Conservation (phyloP, 2,113 vertebrate genomes). For the Xyliphius kryptos region DNA sequence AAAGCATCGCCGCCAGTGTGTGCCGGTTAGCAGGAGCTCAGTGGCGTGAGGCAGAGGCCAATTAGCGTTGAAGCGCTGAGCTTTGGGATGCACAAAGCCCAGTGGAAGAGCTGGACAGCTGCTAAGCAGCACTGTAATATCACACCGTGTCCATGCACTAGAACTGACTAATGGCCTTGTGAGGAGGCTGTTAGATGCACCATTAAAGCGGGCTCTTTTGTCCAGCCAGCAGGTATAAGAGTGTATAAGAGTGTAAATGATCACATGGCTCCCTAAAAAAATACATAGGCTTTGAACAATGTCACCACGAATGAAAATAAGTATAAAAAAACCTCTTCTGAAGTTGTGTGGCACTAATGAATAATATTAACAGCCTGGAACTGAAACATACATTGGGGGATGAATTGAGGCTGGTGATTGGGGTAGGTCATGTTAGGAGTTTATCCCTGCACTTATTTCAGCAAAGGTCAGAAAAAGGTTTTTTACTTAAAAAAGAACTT, state of each 20-base stretch:
- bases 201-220: slow-evolving; percentile 46
- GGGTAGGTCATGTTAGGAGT: too few species aligned
- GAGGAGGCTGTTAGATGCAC: slow-evolving; percentile 49
- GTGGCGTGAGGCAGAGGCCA: slow-evolving; percentile 36
- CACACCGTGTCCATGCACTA: slow-evolving; percentile 42
- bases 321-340: too few species aligned
- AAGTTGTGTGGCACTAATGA: too few species aligned
- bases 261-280: neutral
- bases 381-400: too few species aligned
- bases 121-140: slow-evolving; percentile 47
- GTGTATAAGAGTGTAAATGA: too few species aligned
- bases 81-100: slow-evolving; percentile 27
- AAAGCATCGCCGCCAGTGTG: slow-evolving; percentile 32
- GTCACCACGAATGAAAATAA: too few species aligned
- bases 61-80: slow-evolving; percentile 37
- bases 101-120: slow-evolving; percentile 37
- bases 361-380: too few species aligned
- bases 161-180: slow-evolving; percentile 54
- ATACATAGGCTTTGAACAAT: too few species aligned
- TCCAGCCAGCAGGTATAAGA: slow-evolving; percentile 7
- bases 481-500: too few species aligned
- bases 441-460: too few species aligned
- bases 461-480: too few species aligned
- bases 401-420: too few species aligned
- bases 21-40: slow-evolving; percentile 26